Percentiles rank a stretch among this genome's conserved stretches.
Conservation (phyloP, 2,797 vertebrate species). For the Diplodus sargus region DNA sequence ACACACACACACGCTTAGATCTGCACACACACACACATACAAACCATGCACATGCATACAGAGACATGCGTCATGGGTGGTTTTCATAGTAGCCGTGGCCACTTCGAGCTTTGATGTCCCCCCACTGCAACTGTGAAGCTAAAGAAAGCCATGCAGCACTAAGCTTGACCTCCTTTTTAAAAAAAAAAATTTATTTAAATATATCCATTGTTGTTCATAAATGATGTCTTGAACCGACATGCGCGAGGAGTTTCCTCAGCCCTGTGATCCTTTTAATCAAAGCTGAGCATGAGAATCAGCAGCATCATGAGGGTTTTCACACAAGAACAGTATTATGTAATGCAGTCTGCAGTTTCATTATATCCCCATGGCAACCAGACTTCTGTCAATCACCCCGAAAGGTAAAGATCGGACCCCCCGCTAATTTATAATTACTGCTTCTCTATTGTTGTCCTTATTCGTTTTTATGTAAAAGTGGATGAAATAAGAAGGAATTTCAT, state of each 20-base stretch:
- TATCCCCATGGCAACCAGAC: conserved; percentile 51
- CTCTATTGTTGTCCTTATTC: conserved; percentile 18
- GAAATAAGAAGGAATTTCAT: neutral
- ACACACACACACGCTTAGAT: neutral
- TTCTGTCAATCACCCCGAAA: conserved; percentile 63
- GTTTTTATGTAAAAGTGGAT: neutral
- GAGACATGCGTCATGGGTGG: conserved; percentile 45
- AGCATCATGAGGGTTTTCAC: conserved; percentile 22
- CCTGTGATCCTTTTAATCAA: conserved; percentile 7
- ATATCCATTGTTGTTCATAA: neutral
- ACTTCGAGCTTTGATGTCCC: conserved; percentile 41
- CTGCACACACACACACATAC: neutral
- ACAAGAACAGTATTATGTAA: conserved; percentile 26
- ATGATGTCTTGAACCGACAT: neutral
- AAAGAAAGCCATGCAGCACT: neutral
- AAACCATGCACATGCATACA: conserved; percentile 7
- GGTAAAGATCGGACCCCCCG: conserved; percentile 38
- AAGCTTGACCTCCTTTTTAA: neutral
- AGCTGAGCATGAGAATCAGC: neutral
- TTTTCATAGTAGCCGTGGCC: conserved; percentile 55
- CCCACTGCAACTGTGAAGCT: conserved; percentile 9
- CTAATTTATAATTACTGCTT: conserved; percentile 18
- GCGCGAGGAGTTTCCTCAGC: neutral
- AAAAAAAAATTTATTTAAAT: neutral
- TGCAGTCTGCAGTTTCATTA: conserved; percentile 48